These are phyloP conservation scores for Drosophila dunni DNA, from an alignment of 1,140 invertebrate species.

Conservation along the genomic window DNA sequence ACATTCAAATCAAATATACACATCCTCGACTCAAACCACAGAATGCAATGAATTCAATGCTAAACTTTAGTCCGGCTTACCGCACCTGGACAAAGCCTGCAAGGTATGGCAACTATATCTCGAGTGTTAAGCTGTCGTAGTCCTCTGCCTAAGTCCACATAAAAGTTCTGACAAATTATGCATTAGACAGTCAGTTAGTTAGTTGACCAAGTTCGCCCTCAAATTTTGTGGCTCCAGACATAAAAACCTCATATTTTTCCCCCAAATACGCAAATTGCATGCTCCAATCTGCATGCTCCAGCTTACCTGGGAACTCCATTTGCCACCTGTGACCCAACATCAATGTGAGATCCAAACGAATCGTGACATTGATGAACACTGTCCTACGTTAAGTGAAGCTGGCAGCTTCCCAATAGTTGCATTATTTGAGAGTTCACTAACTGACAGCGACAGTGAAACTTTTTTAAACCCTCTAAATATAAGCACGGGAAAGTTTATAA, in stretches of 20 bases:
- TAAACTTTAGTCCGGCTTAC: conserved; percentile 59
- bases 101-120: conserved; percentile 20
- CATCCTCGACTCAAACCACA: conserved; percentile 64
- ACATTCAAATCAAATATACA: conserved; percentile 81
- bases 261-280: conserved; percentile 42
- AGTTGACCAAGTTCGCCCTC: conserved; percentile 37
- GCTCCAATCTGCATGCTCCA: conserved; percentile 16
- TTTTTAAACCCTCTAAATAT: conserved; percentile 49
- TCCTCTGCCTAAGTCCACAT: conserved; percentile 53
- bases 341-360: conserved; percentile 8
- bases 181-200: conserved; percentile 78
- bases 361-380: conserved; percentile 59
- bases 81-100: conserved; percentile 59
- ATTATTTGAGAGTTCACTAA: conserved; percentile 60
- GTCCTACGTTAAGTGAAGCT: conserved; percentile 55
- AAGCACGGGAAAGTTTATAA: conserved; percentile 33
- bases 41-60: conserved; percentile 77
- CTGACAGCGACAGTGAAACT: conserved; percentile 1
- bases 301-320: conserved; percentile 18
- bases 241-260: conserved; percentile 49
- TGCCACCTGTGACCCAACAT: conserved; percentile 1
- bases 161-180: conserved; percentile 80
- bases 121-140: conserved; percentile 33
- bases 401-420: conserved; percentile 67
- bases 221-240: conserved; percentile 53